Conservation (phyloP, 2,888 invertebrate species). For the Thyatira batis region DNA sequence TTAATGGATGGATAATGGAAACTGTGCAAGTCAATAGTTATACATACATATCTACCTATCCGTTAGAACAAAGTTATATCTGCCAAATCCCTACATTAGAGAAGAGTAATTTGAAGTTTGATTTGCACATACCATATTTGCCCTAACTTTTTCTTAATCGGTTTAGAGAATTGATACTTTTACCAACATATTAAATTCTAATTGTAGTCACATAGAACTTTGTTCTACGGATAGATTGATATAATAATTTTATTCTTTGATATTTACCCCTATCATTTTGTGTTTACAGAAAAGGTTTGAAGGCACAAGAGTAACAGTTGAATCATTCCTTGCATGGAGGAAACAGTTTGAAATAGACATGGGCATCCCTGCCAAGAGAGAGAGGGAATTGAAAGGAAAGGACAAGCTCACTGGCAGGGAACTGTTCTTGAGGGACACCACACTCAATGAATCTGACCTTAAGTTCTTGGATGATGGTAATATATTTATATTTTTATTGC, state of each 20-base stretch:
- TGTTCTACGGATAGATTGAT: too few relatives aligned
- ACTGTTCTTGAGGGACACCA: conserved; percentile 95
- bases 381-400: conserved; percentile 86
- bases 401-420: conserved; percentile 96
- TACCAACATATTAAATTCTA: too few relatives aligned
- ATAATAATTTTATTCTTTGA: conserved; percentile 5
- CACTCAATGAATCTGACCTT: conserved; percentile 97
- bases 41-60: too few relatives aligned
- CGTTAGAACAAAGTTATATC: too few relatives aligned
- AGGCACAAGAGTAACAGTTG: conserved; percentile 97
- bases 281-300: conserved; percentile 92
- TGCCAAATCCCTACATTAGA: too few relatives aligned
- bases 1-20: too few relatives aligned
- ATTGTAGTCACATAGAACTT: too few relatives aligned
- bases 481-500: conserved; percentile 11
- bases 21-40: too few relatives aligned
- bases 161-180: too few relatives aligned
- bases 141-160: too few relatives aligned
- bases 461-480: conserved; percentile 95
- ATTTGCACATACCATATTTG: too few relatives aligned
- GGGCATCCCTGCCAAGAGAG: conserved; percentile 87
- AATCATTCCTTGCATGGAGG: conserved; percentile 97
- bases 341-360: conserved; percentile 95
- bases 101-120: too few relatives aligned
- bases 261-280: conserved; percentile 5